Evolutionary conservation across 2,888 invertebrate species (phyloP), one percentile per base, ranked within the genome.

Genomic region (Rhagium mordax): DNA sequence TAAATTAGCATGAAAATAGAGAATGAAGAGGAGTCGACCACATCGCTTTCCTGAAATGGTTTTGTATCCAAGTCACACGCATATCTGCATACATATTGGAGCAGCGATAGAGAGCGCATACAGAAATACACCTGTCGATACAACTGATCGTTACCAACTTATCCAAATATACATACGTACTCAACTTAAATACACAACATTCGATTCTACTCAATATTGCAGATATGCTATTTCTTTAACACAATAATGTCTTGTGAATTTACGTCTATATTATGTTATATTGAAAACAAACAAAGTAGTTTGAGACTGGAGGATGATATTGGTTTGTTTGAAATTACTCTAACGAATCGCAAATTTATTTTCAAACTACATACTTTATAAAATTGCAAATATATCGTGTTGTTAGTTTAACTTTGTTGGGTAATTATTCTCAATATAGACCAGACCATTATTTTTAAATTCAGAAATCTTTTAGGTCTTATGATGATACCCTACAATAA

Each of bases 81-180:
- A 77, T 75, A 77, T 77, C 78, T 78, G 76, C 76, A 78, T 78
- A 74, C 78, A 76, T 76, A 78, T 76, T 76, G 78, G 72, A 76
- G 75, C 49, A 60, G 77, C 74, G 77, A 72, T 75, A 77, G 62
- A 74, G 72, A 74, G 57, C 72, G 77, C 75, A 75, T 77, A 77
- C 75, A 74, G 74, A 77, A n/a, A 48, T 68, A 66, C 53, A 66
- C 51, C 66, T 66, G 66, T 66, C 66, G 66, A 66, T 66, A 66
- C 66, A 53, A 66, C 55, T 66, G 66, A 66, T 57, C 59, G 59
- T 68, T 68, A 59, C 59, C 48, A 20, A 59, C 68, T 68, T 68
- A 68, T 59, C 29, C 68, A 68, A 68, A 48, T 68, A 68, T 68
- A n/a, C n/a, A 47, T 62, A 62, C 48, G 24, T 48, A 62, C 62